phyloP scores from a whole-genome alignment of 92 coral and sea anemone species.

The Phymanthus crucifer region DNA sequence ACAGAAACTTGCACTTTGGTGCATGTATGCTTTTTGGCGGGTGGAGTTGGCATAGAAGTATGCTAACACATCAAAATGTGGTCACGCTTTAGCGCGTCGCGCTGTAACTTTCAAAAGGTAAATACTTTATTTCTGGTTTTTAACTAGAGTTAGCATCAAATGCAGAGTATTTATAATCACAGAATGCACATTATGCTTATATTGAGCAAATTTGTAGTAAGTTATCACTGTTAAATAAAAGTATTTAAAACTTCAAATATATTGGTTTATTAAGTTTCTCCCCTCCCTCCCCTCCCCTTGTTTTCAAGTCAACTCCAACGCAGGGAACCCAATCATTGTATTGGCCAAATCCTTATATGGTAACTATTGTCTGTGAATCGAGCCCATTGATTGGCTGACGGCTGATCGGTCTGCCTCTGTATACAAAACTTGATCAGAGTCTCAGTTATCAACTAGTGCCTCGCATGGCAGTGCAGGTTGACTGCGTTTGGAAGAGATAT shows the following conservation, averaged over 20 bases:
- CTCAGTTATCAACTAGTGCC: constrained; percentile 17
- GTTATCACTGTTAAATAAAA: neutral
- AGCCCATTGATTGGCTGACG: constrained; percentile 6
- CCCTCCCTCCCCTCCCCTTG: no score
- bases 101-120: no score
- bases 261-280: no score
- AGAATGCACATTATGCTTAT: neutral
- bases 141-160: neutral
- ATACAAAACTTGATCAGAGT: constrained; percentile 33
- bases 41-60: no score
- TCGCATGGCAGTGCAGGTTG: constrained; percentile 33
- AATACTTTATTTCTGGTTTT: no score
- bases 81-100: no score
- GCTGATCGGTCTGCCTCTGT: constrained; percentile 29
- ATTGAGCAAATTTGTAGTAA: neutral
- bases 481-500: constrained; percentile 32
- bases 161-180: neutral
- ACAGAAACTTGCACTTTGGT: no score
- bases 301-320: no score
- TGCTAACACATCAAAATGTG: no score
- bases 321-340: neutral
- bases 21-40: no score
- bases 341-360: constrained; percentile 3
- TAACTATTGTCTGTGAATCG: constrained; percentile 20
- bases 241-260: no score